Conservation (phyloP, 2,888 invertebrate genomes). For the Kuschelorhynchus macadamiae region DNA sequence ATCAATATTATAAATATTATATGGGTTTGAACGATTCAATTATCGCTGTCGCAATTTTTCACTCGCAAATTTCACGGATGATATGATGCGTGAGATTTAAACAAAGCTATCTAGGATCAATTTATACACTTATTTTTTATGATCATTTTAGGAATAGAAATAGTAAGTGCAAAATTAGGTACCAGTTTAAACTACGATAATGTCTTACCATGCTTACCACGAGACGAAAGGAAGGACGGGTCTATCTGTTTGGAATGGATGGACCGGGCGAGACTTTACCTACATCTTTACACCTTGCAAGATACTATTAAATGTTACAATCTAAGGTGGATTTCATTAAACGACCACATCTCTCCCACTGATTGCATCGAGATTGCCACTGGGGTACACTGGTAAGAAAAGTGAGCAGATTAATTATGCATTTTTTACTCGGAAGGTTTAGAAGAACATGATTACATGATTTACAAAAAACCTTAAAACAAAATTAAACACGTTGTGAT, state of each 20-base stretch:
- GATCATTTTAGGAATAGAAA: conserved; percentile 72
- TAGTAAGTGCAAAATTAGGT: conserved; percentile 78
- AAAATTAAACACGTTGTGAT: too few species aligned
- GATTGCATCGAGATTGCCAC: conserved; percentile 88
- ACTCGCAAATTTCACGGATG: too few species aligned
- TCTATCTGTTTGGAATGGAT: conserved; percentile 89
- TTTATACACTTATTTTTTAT: background rate
- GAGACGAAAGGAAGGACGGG: conserved; percentile 73
- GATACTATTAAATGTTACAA: conserved; percentile 86
- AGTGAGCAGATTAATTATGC: conserved; percentile 18
- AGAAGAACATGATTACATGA: too few species aligned
- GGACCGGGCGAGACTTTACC: conserved; percentile 79
- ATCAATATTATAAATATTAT: too few species aligned
- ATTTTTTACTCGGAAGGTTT: too few species aligned
- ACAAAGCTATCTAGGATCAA: too few species aligned
- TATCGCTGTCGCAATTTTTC: too few species aligned
- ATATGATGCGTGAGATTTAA: too few species aligned
- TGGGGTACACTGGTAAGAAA: conserved; percentile 76
- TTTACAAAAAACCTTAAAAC: too few species aligned
- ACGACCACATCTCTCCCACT: conserved; percentile 77
- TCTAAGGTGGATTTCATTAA: conserved; percentile 85
- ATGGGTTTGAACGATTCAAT: too few species aligned
- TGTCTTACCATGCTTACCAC: conserved; percentile 80
- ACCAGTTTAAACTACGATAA: conserved; percentile 76
- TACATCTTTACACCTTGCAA: conserved; percentile 74